phyloP scores from a whole-genome alignment of 2,888 invertebrate species.

The Tinea semifulvella region DNA sequence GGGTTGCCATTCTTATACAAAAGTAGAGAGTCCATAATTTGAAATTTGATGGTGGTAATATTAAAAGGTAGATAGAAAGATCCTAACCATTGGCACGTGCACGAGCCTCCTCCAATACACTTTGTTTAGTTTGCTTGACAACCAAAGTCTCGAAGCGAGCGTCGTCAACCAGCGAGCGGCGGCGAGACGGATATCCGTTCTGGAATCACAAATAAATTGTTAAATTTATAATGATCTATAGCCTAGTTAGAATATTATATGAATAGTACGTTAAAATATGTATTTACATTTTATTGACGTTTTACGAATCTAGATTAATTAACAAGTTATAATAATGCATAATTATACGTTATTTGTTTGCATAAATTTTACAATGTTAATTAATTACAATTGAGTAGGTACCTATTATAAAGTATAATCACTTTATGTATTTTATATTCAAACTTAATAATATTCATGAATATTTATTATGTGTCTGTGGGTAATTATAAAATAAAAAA shows the following conservation, averaged over 20 bases:
- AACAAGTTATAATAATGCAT: background rate
- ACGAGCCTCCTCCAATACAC: slow-evolving; percentile 89
- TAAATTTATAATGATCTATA: too few relatives aligned
- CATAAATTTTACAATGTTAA: background rate
- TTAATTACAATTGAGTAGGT: slow-evolving; percentile 5
- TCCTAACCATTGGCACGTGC: slow-evolving; percentile 85
- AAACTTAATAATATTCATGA: background rate
- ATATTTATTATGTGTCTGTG: background rate
- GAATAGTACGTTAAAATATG: background rate
- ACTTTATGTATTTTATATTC: background rate
- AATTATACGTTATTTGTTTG: slow-evolving; percentile 4
- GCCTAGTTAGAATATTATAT: background rate
- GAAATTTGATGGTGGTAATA: too few relatives aligned
- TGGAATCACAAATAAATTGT: slow-evolving; percentile 59
- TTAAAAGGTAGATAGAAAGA: too few relatives aligned
- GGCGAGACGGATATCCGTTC: slow-evolving; percentile 96
- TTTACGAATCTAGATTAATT: slow-evolving; percentile 4
- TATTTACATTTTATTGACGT: slow-evolving; percentile 1
- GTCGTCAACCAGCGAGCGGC: slow-evolving; percentile 96
- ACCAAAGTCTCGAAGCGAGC: slow-evolving; percentile 96
- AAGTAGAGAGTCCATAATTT: too few relatives aligned
- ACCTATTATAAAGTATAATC: slow-evolving; percentile 9
- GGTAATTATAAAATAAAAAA: background rate
- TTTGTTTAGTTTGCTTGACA: slow-evolving; percentile 94
- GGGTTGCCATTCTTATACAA: too few relatives aligned